Conservation (phyloP, 2,113 vertebrate species). For the Podarcis raffonei region DNA sequence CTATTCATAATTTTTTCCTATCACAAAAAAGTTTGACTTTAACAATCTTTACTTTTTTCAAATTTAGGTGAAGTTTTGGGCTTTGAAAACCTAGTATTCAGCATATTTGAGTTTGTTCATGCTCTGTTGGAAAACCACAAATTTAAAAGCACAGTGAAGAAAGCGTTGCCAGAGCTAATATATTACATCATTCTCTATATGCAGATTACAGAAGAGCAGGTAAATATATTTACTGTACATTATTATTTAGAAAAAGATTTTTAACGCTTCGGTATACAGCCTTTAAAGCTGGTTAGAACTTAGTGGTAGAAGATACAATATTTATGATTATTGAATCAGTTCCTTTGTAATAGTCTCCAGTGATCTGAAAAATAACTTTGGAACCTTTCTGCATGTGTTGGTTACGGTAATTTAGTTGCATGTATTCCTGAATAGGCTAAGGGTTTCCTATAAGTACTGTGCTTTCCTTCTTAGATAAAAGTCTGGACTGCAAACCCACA, state of each 20-base stretch:
- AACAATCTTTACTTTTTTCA: neutral
- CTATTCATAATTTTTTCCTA: conserved; percentile 3
- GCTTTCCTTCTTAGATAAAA: conserved; percentile 82
- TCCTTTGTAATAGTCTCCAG: neutral
- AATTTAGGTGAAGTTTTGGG: conserved; percentile 93
- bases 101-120: conserved; percentile 99
- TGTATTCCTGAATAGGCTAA: neutral
- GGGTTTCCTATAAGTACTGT: neutral
- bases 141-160: conserved; percentile 96
- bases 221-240: conserved; percentile 45
- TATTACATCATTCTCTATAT: conserved; percentile 98
- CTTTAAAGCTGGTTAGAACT: neutral
- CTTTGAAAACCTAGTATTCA: conserved; percentile 98
- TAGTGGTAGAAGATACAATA: neutral
- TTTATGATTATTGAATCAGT: neutral
- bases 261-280: neutral
- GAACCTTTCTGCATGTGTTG: neutral
- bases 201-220: conserved; percentile 98
- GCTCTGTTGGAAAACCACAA: conserved; percentile 95
- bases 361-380: neutral
- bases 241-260: neutral
- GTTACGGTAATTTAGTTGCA: neutral
- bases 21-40: neutral
- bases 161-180: conserved; percentile 94
- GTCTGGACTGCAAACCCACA: conserved; percentile 97